phyloP scores from a whole-genome alignment of 2,797 vertebrate species.

The Molothrus aeneus region DNA sequence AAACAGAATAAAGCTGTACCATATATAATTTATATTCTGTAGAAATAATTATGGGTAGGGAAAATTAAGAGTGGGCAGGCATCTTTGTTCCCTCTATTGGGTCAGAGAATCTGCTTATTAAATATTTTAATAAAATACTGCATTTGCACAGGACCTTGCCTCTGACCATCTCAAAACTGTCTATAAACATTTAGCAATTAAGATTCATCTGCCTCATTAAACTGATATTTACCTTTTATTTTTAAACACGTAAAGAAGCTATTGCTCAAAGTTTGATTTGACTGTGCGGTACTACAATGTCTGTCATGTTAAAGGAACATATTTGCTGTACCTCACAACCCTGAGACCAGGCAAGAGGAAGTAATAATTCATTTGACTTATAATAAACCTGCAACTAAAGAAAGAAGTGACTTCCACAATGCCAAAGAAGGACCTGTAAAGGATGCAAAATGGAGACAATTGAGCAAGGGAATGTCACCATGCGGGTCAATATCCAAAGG shows the following conservation, averaged over 20 bases:
- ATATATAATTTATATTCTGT: constrained; percentile 36
- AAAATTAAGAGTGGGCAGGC: constrained; percentile 32
- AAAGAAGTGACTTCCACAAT: not conserved
- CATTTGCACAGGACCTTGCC: not conserved
- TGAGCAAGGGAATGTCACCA: not conserved
- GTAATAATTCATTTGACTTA: not conserved
- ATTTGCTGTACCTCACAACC: not conserved
- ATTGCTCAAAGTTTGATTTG: not conserved
- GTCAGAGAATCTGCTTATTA: constrained; percentile 30
- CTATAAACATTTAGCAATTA: not conserved
- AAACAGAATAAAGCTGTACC: constrained; percentile 41
- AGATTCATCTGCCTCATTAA: not conserved
- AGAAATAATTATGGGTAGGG: constrained; percentile 35
- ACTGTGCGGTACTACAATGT: not conserved
- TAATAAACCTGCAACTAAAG: not conserved
- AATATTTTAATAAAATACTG: constrained; percentile 39
- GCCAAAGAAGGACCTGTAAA: not conserved
- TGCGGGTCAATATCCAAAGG: not conserved
- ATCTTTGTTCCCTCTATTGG: constrained; percentile 7
- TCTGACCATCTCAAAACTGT: not conserved
- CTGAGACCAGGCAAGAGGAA: not conserved
- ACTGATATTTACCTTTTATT: not conserved
- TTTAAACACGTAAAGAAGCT: not conserved
- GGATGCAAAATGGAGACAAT: not conserved
- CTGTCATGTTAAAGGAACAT: not conserved